Evolutionary conservation across 2,797 vertebrate genomes (phyloP).

Genomic region (Mus spretus): DNA sequence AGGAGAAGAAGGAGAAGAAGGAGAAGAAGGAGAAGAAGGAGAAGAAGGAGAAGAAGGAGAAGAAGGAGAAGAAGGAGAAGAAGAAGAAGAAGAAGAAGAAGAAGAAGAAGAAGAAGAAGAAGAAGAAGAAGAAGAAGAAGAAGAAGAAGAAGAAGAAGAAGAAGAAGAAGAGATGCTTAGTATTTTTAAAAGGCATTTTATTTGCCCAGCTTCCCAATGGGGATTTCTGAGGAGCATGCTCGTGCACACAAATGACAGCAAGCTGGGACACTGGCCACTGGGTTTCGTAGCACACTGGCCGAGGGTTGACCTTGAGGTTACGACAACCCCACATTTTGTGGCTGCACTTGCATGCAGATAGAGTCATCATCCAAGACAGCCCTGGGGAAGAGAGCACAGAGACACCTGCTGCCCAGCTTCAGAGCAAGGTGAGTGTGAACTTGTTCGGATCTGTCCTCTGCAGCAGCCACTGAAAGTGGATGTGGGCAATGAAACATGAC

Average conservation of each 20-base stretch:
- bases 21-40: too few species aligned
- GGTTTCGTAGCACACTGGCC: neutral
- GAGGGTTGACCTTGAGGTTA: neutral
- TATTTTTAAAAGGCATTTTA: neutral
- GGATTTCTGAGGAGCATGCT: neutral
- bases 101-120: too few species aligned
- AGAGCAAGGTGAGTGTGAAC: constrained; percentile 60
- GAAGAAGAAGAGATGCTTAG: too few species aligned
- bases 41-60: too few species aligned
- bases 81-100: too few species aligned
- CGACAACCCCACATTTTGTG: neutral
- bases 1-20: too few species aligned
- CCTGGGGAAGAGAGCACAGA: neutral
- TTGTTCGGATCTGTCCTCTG: constrained; percentile 31
- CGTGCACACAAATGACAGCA: neutral
- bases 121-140: too few species aligned
- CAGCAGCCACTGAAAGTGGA: neutral
- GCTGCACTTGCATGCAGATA: neutral
- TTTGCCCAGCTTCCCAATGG: neutral
- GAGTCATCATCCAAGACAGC: neutral
- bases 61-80: too few species aligned
- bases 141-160: too few species aligned
- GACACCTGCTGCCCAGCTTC: neutral
- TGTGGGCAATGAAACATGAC: constrained; percentile 51
- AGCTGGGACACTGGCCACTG: neutral